Conservation (phyloP, 2,113 vertebrate species). For the Oncorhynchus tshawytscha region DNA sequence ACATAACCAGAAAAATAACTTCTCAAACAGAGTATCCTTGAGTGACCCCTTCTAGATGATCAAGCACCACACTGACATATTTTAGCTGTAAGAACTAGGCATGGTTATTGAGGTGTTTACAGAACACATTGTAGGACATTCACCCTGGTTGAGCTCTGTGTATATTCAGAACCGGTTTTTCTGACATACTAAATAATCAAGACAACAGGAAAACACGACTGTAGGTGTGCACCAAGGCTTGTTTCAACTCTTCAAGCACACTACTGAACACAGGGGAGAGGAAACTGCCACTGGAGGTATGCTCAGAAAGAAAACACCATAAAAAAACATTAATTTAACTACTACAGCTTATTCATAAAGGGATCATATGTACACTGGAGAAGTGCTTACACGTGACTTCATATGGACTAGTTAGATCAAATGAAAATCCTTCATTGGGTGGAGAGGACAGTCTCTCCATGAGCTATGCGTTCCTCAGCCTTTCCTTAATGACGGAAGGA, state of each 20-base stretch:
- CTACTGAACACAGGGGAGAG: conserved; percentile 4
- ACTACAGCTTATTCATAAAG: conserved; percentile 66
- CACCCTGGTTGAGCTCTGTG: conserved; percentile 24
- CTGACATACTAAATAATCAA: conserved; percentile 25
- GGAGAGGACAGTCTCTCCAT: conserved; percentile 10
- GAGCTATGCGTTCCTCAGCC: no score
- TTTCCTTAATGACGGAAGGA: no score
- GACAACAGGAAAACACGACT: conserved; percentile 8
- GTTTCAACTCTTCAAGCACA: conserved; percentile 19
- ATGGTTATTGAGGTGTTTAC: background rate
- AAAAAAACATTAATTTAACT: background rate
- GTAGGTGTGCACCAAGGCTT: background rate
- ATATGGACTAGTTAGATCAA: conserved; percentile 19
- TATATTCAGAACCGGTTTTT: conserved; percentile 6
- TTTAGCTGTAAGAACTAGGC: background rate
- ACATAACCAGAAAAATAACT: no score
- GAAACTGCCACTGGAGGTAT: background rate
- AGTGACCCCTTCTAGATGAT: no score
- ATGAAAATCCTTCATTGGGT: conserved; percentile 33
- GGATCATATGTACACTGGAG: conserved; percentile 43
- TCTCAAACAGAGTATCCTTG: no score
- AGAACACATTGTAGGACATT: conserved; percentile 8
- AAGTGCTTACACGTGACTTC: conserved; percentile 64
- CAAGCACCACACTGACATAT: no score
- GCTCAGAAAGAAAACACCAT: conserved; percentile 11